Percentiles rank a stretch among this genome's conserved stretches.
phyloP scores from a whole-genome alignment of 2,113 vertebrate genomes.

The Chrysochloris asiatica region DNA sequence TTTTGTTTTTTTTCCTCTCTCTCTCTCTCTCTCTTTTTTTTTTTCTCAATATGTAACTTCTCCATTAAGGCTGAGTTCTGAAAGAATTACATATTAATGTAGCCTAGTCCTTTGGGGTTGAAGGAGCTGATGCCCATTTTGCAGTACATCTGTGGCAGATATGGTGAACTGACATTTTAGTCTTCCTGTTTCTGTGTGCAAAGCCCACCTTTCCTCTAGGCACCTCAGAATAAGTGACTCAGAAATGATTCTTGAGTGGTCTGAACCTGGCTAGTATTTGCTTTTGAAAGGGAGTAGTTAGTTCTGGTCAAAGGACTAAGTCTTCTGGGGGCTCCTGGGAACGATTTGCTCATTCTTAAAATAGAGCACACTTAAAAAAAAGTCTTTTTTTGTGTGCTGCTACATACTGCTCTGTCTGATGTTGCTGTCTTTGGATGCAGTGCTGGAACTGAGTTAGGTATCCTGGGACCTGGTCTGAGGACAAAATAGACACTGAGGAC shows the following conservation, averaged over 20 bases:
- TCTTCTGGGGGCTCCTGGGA: not conserved
- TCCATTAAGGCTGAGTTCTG: not conserved
- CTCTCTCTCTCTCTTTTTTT: no score
- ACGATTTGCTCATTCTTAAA: slow-evolving; percentile 15
- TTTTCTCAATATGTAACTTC: no score
- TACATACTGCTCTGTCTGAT: not conserved
- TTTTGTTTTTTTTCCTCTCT: slow-evolving; percentile 18
- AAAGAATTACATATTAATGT: not conserved
- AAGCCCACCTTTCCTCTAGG: not conserved
- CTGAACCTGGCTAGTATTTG: not conserved
- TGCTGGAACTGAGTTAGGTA: not conserved
- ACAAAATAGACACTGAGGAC: not conserved
- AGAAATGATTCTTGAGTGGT: not conserved
- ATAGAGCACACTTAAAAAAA: not conserved
- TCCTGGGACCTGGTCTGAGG: not conserved
- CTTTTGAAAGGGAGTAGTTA: not conserved
- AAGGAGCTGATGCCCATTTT: not conserved
- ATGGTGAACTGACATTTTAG: not conserved
- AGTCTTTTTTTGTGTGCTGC: not conserved
- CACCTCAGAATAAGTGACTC: no score
- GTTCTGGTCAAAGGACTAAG: not conserved
- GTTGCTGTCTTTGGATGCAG: not conserved
- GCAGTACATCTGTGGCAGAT: not conserved
- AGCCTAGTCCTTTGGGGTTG: not conserved
- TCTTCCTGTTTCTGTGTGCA: not conserved